These are phyloP conservation scores for Auanema sp. DNA, from an alignment of 2,888 invertebrate species.

Conservation along the genomic window DNA sequence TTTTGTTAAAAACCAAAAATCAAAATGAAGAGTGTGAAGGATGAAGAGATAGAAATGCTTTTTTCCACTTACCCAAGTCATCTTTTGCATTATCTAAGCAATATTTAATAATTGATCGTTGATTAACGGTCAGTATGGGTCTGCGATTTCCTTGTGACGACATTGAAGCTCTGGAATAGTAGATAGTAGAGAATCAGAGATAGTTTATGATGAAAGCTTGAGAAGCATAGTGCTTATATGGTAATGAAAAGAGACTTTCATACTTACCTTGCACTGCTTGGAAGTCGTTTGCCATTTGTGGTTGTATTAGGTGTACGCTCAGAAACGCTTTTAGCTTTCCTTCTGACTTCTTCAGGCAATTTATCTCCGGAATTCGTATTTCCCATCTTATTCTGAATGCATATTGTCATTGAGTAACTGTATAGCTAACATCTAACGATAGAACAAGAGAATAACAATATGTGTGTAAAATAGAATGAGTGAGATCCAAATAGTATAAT, in stretches of 20 bases:
- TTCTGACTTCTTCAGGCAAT: constrained; percentile 5
- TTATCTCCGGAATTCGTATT: constrained; percentile 14
- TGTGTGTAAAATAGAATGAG: not conserved
- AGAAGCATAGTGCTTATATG: not conserved
- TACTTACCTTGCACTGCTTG: not conserved
- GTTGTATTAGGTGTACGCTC: constrained; percentile 1
- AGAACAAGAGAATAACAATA: too few relatives aligned
- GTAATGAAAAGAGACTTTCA: not conserved
- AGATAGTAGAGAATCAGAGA: not conserved
- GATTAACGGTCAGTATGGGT: constrained; percentile 39
- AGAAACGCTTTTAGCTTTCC: constrained; percentile 19
- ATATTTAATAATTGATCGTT: constrained; percentile 52
- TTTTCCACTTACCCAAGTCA: constrained; percentile 36
- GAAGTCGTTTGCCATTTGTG: constrained; percentile 1
- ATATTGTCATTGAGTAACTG: too few relatives aligned
- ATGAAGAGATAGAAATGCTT: too few relatives aligned
- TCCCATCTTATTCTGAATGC: constrained; percentile 14
- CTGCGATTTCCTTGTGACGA: constrained; percentile 42
- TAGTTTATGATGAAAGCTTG: not conserved
- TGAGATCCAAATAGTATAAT: not conserved
- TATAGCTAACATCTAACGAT: too few relatives aligned
- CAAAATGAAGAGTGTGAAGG: too few relatives aligned
- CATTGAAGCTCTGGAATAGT: constrained; percentile 26
- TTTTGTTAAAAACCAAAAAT: too few relatives aligned
- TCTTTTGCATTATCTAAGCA: constrained; percentile 57